Evolutionary conservation across 2,888 invertebrate genomes (phyloP).

Genomic region (Eucera pruinosa): DNA sequence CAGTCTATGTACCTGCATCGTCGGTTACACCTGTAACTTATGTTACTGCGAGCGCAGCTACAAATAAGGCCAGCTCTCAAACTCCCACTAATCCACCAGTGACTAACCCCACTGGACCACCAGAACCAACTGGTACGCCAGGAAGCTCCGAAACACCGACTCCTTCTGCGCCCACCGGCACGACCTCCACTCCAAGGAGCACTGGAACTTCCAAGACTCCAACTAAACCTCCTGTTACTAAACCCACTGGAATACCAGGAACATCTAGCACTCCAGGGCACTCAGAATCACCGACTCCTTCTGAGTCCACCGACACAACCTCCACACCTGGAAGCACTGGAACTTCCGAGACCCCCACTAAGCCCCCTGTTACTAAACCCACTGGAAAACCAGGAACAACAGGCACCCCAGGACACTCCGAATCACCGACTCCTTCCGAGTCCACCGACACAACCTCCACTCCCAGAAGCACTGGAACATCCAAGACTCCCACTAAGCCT

Average conservation of each 20-base stretch:
- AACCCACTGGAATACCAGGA: slow-evolving; percentile 54
- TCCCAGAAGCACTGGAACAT: slow-evolving; percentile 53
- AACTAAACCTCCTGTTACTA: slow-evolving; percentile 46
- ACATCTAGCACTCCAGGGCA: slow-evolving; percentile 50
- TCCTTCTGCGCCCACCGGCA: slow-evolving; percentile 62
- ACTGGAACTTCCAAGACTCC: no score
- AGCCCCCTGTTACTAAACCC: slow-evolving; percentile 38
- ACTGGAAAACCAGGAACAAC: slow-evolving; percentile 60
- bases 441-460: slow-evolving; percentile 56
- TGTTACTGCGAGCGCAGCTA: slow-evolving; percentile 36
- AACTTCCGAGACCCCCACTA: slow-evolving; percentile 45
- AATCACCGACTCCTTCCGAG: slow-evolving; percentile 60
- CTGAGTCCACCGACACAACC: slow-evolving; percentile 62
- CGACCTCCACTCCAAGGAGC: slow-evolving; percentile 58
- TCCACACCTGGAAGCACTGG: slow-evolving; percentile 43
- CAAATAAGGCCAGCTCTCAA: slow-evolving; percentile 61
- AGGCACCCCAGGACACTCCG: slow-evolving; percentile 22
- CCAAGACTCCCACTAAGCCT: slow-evolving; percentile 56
- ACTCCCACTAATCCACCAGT: slow-evolving; percentile 53
- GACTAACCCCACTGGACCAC: slow-evolving; percentile 64
- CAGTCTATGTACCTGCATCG: slow-evolving; percentile 42
- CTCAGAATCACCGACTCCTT: slow-evolving; percentile 62
- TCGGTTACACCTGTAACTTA: slow-evolving; percentile 27
- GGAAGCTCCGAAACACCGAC: slow-evolving; percentile 52
- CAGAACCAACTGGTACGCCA: slow-evolving; percentile 32